phyloP scores from a whole-genome alignment of 2,888 invertebrate genomes.

The Xestia ashworthii region DNA sequence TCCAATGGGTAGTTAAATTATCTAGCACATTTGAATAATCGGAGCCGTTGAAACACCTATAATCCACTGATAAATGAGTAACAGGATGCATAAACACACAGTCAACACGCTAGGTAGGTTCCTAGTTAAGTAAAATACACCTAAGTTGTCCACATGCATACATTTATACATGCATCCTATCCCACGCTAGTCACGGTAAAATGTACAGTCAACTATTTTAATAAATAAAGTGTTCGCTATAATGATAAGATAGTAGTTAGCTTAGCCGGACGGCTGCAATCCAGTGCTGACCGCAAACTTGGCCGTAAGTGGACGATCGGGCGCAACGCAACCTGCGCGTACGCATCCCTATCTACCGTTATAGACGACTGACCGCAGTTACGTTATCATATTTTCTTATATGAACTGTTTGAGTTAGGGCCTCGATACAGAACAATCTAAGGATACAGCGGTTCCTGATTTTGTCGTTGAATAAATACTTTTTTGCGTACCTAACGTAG shows the following conservation, averaged over 20 bases:
- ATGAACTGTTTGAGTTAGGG: slow-evolving; percentile 13
- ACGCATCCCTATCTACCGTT: slow-evolving; percentile 62
- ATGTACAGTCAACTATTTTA: slow-evolving; percentile 28
- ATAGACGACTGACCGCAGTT: slow-evolving; percentile 56
- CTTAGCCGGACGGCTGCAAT: slow-evolving; percentile 46
- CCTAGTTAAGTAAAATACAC: not conserved
- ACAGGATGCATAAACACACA: not conserved
- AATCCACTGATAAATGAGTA: not conserved
- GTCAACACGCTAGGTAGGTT: not conserved
- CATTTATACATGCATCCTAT: slow-evolving; percentile 8
- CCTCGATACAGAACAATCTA: not conserved
- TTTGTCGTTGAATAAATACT: not conserved
- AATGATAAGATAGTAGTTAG: slow-evolving; percentile 45
- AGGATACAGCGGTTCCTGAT: not conserved
- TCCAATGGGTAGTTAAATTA: too few relatives aligned
- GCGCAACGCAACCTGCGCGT: slow-evolving; percentile 49
- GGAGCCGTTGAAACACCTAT: not conserved
- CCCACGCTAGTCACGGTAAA: not conserved
- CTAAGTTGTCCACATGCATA: not conserved
- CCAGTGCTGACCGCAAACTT: slow-evolving; percentile 60
- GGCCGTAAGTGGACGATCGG: slow-evolving; percentile 53
- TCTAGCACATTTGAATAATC: not conserved
- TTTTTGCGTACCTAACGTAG: not conserved
- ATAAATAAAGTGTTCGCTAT: slow-evolving; percentile 31
- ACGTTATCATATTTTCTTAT: slow-evolving; percentile 54